These are phyloP conservation scores for Dasysyrphus albostriatus DNA, from an alignment of 2,888 invertebrate species.

Conservation along the genomic window DNA sequence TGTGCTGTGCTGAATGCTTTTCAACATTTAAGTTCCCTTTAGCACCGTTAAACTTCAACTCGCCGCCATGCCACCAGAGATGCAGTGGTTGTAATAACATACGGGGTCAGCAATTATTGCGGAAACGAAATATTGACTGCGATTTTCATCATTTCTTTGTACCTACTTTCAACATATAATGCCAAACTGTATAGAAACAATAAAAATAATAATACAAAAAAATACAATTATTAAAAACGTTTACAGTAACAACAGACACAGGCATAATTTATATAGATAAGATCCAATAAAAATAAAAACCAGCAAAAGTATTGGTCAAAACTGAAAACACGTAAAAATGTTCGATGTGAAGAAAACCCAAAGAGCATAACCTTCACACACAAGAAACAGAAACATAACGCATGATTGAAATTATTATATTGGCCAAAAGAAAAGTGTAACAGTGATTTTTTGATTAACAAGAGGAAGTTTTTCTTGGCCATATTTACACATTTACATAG, in stretches of 20 bases:
- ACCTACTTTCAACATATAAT: conserved; percentile 41
- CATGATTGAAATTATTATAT: conserved; percentile 46
- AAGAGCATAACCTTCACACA: conserved; percentile 69
- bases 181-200: conserved; percentile 5
- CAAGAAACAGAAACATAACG: conserved; percentile 19
- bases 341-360: conserved; percentile 40
- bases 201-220: conserved; percentile 23
- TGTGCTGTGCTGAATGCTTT: neutral
- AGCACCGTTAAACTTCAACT: conserved; percentile 63
- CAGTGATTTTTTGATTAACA: conserved; percentile 60
- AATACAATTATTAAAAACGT: conserved; percentile 58
- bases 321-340: conserved; percentile 26
- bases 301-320: conserved; percentile 37
- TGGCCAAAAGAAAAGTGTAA: conserved; percentile 70
- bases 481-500: neutral
- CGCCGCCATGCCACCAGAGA: neutral
- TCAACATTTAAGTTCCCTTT: conserved; percentile 54
- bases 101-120: conserved; percentile 64
- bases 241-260: conserved; percentile 65
- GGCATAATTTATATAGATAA: neutral
- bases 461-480: conserved; percentile 54
- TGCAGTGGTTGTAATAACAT: neutral
- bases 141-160: conserved; percentile 54
- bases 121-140: conserved; percentile 59
- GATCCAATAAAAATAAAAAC: conserved; percentile 45